These are phyloP conservation scores for Synanceia verrucosa DNA, from an alignment of 2,797 vertebrate species.

Conservation along the genomic window DNA sequence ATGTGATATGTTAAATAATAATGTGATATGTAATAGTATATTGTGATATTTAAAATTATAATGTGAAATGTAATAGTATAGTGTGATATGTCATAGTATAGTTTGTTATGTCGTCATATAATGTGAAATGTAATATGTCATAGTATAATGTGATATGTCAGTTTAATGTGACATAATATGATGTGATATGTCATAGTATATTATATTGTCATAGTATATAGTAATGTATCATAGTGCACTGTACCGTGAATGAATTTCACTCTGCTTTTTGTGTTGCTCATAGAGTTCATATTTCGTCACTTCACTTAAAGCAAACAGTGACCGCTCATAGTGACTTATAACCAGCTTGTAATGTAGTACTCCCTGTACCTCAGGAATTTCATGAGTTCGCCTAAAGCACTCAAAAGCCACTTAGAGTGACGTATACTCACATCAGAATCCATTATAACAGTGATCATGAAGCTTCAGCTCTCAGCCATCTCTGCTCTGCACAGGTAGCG, in stretches of 20 bases:
- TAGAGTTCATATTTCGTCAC: background rate
- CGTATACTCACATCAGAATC: background rate
- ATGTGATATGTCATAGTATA: too few species aligned
- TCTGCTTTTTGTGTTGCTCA: background rate
- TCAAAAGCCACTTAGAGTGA: background rate
- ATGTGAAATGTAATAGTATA: background rate
- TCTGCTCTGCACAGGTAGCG: slow-evolving; percentile 34
- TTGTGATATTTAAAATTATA: too few species aligned
- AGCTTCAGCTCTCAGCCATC: background rate
- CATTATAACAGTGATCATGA: background rate
- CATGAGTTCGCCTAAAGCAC: background rate
- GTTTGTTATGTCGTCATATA: background rate
- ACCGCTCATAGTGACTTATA: background rate
- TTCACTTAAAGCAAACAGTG: background rate
- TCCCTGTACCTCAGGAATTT: background rate
- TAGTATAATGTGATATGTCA: background rate
- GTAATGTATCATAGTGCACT: too few species aligned
- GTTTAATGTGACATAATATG: too few species aligned
- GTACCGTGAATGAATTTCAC: background rate
- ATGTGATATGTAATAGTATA: too few species aligned
- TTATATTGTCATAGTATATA: background rate
- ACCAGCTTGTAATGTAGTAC: background rate
- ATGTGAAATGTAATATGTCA: background rate
- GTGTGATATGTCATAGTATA: too few species aligned
- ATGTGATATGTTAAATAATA: too few species aligned